phyloP scores from a whole-genome alignment of 2,888 invertebrate species.

The Synanthedon andrenaeformis region DNA sequence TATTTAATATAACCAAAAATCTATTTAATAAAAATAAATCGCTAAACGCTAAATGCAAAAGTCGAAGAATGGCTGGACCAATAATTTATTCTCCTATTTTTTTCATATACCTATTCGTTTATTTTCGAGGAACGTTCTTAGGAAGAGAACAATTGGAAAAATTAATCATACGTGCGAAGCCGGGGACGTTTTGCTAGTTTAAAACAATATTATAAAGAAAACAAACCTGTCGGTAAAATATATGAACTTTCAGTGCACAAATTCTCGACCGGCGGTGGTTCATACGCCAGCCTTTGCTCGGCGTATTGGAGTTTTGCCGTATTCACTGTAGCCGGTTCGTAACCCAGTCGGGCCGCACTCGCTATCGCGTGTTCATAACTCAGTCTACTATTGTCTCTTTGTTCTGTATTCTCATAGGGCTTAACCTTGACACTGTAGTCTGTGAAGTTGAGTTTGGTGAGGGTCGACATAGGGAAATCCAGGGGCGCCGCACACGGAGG shows the following conservation, averaged over 20 bases:
- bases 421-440: constrained; percentile 66
- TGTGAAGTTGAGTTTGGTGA: constrained; percentile 57
- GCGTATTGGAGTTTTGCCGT: constrained; percentile 43
- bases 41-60: no score
- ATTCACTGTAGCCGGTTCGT: constrained; percentile 46
- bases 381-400: constrained; percentile 46
- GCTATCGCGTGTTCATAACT: constrained; percentile 53
- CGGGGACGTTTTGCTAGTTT: no score
- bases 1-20: no score
- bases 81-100: no score
- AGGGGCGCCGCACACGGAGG: constrained; percentile 58
- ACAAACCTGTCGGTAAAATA: constrained; percentile 17
- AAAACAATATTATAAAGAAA: neutral
- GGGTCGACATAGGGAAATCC: constrained; percentile 57
- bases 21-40: no score
- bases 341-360: constrained; percentile 45
- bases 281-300: constrained; percentile 51
- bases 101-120: no score
- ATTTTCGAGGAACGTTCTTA: no score
- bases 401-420: constrained; percentile 38
- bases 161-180: no score
- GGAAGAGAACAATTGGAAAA: no score
- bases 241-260: constrained; percentile 48
- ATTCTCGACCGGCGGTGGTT: constrained; percentile 43
- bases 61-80: no score